A percentile compares a stretch with the other conserved stretches of the same genome.
These are phyloP conservation scores for Poeciliopsis infans DNA, from an alignment of 2,797 vertebrate species.

Conservation along the genomic window DNA sequence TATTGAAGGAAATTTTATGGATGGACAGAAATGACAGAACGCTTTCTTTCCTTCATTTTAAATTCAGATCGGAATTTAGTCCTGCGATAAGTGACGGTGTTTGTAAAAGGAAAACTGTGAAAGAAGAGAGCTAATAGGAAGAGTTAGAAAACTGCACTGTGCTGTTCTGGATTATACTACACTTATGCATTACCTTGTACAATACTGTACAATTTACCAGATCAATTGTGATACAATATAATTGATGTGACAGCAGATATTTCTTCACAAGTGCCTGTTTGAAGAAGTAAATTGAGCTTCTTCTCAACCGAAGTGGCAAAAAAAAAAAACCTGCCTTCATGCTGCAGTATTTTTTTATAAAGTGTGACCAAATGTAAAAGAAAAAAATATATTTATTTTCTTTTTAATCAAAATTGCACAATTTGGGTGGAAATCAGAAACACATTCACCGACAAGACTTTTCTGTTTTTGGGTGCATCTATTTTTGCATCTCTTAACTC, in stretches of 20 bases:
- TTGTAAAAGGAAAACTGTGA: not conserved
- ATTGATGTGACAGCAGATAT: not conserved
- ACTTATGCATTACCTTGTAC: not conserved
- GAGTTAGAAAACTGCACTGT: not conserved
- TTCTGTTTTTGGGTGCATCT: not conserved
- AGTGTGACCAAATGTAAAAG: not conserved
- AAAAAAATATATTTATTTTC: not conserved
- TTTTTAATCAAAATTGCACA: not conserved
- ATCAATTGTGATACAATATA: no score
- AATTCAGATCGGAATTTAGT: not conserved
- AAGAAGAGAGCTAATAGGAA: not conserved
- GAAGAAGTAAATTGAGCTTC: not conserved
- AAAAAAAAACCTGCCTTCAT: not conserved
- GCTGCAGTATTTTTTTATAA: not conserved
- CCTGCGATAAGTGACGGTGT: not conserved
- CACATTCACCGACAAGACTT: not conserved
- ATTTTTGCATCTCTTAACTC: not conserved
- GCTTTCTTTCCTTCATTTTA: not conserved
- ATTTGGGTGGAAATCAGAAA: not conserved
- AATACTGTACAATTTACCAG: not conserved
- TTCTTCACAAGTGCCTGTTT: not conserved
- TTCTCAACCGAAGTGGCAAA: not conserved
- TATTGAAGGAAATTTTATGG: not conserved
- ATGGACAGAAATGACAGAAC: not conserved
- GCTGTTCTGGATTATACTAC: not conserved